phyloP scores from a whole-genome alignment of 2,797 vertebrate genomes.

The Leptatherina wallacei region DNA sequence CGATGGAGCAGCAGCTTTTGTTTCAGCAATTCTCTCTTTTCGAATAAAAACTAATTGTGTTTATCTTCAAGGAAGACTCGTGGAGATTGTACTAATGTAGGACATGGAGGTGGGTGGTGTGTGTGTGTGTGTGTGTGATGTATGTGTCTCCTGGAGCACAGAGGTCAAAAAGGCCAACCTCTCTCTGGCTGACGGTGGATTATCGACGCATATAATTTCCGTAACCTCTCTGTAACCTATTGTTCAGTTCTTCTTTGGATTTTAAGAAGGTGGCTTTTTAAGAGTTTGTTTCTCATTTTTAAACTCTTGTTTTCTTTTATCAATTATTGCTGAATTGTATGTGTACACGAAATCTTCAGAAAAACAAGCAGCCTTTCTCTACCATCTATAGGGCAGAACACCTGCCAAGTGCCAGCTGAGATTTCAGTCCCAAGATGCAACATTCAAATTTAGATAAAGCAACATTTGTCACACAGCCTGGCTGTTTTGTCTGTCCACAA shows the following conservation, averaged over 20 bases:
- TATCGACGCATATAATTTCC: constrained; percentile 70
- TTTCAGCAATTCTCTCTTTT: constrained; percentile 54
- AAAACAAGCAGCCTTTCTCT: constrained; percentile 15
- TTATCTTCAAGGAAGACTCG: constrained; percentile 56
- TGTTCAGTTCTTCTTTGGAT: constrained; percentile 43
- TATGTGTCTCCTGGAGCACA: constrained; percentile 75
- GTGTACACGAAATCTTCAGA: neutral
- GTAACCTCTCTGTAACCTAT: constrained; percentile 73
- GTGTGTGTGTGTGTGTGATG: constrained; percentile 59
- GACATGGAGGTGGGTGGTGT: constrained; percentile 26
- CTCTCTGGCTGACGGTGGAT: constrained; percentile 73
- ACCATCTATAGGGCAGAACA: constrained; percentile 12
- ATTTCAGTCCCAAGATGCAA: constrained; percentile 47
- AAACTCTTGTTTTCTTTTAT: neutral
- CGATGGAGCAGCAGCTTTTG: constrained; percentile 58
- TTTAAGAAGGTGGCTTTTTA: constrained; percentile 25
- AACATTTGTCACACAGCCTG: constrained; percentile 69
- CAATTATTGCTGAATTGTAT: constrained; percentile 21
- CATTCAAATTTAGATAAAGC: constrained; percentile 70
- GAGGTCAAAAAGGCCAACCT: constrained; percentile 73
- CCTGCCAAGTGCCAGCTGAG: constrained; percentile 47
- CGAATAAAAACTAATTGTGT: constrained; percentile 45
- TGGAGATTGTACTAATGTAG: constrained; percentile 65
- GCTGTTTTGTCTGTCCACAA: constrained; percentile 53
- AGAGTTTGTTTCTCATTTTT: constrained; percentile 25